A percentile compares a stretch with the other conserved stretches of the same genome.
phyloP scores from a whole-genome alignment of 2,888 invertebrate genomes.

The Cryptus armator region DNA sequence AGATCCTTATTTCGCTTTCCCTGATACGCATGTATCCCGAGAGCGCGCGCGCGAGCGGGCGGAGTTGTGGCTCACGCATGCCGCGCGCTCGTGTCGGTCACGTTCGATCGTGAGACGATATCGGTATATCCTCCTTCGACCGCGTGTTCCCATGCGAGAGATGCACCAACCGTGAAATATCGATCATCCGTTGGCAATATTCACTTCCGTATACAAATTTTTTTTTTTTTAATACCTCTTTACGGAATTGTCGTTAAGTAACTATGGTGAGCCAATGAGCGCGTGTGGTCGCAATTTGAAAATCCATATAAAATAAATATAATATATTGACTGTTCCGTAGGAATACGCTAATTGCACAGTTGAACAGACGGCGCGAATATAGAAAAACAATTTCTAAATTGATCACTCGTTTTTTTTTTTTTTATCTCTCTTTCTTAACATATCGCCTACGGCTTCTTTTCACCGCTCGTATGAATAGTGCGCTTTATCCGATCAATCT shows the following conservation, averaged over 20 bases:
- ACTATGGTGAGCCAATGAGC: no score
- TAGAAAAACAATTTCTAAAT: conserved; percentile 33
- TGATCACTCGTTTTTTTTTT: conserved; percentile 41
- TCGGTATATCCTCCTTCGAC: background rate
- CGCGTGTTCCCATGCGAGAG: background rate
- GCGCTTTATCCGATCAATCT: conserved; percentile 17
- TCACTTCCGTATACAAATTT: background rate
- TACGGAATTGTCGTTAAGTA: background rate
- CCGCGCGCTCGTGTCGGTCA: conserved; percentile 44
- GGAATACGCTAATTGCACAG: background rate
- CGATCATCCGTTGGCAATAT: conserved; percentile 20
- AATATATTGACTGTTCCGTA: background rate
- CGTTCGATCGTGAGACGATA: conserved; percentile 51
- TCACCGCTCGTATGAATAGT: conserved; percentile 15
- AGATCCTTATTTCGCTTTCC: conserved; percentile 80
- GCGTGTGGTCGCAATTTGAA: background rate
- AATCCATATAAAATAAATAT: background rate
- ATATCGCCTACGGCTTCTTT: conserved; percentile 47
- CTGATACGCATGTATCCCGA: conserved; percentile 72
- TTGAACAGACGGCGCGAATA: background rate
- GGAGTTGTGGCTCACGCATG: conserved; percentile 22
- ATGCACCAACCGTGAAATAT: conserved; percentile 30
- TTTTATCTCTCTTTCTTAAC: conserved; percentile 2
- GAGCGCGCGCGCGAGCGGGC: conserved; percentile 30
- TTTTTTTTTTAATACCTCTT: background rate